Evolutionary conservation across 2,888 invertebrate species (phyloP).

Genomic region (Frankliniella fusca): DNA sequence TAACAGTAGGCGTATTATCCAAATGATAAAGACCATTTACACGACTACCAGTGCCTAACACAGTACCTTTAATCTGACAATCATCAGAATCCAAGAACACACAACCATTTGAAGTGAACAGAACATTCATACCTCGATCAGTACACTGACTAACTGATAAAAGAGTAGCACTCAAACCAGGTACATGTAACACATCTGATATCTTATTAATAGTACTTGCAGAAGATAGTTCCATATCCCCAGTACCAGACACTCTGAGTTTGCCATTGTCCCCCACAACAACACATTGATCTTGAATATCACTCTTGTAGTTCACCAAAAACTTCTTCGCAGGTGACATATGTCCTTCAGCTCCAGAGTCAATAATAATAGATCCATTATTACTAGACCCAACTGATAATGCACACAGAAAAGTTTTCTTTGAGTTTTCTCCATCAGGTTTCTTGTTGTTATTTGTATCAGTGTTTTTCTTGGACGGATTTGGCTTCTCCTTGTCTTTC

Average conservation of each 20-base stretch:
- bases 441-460: neutral
- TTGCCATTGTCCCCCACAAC: neutral
- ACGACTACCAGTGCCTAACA: neutral
- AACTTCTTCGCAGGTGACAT: neutral
- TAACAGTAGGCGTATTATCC: neutral
- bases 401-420: slow-evolving; percentile 1
- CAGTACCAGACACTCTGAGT: neutral
- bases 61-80: neutral
- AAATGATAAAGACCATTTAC: neutral
- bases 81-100: neutral
- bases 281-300: neutral
- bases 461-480: neutral
- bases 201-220: neutral
- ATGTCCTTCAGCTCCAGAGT: slow-evolving; percentile 1
- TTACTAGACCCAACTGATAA: neutral
- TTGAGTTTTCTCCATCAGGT: neutral
- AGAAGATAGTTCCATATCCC: neutral
- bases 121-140: neutral
- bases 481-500: neutral
- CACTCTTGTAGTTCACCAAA: neutral
- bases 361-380: neutral
- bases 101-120: neutral
- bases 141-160: neutral
- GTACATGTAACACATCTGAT: neutral
- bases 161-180: neutral